Conservation (phyloP, 2,797 vertebrate genomes). For the Gymnocypris eckloni region DNA sequence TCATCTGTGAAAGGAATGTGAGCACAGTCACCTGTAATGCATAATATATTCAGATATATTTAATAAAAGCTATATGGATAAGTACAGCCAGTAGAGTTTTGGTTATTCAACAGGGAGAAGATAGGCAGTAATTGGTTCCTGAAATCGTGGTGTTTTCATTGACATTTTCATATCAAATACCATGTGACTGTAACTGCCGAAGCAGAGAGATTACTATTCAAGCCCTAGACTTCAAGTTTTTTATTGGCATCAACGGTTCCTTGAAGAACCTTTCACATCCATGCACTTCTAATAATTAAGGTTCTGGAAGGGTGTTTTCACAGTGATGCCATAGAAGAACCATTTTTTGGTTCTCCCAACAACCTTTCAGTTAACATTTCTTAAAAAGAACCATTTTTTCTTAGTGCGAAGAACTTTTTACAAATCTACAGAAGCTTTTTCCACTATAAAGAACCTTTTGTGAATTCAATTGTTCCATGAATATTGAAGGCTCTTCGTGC, state of each 20-base stretch:
- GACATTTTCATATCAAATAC: background rate
- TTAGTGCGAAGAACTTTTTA: background rate
- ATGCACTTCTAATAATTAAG: background rate
- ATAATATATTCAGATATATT: conserved; percentile 7
- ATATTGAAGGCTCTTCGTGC: background rate
- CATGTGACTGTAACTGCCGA: background rate
- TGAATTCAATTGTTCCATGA: background rate
- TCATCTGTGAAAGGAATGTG: background rate
- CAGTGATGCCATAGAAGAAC: background rate
- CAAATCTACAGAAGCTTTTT: background rate
- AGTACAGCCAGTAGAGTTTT: background rate
- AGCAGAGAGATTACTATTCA: background rate
- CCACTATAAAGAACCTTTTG: background rate
- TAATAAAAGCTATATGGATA: background rate
- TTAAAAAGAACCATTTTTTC: background rate
- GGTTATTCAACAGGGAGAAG: background rate
- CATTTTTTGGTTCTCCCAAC: background rate
- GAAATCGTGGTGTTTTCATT: background rate
- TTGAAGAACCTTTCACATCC: background rate
- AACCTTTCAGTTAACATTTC: background rate
- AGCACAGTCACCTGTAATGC: background rate
- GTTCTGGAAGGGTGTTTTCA: background rate
- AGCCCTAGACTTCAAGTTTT: background rate
- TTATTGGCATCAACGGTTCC: background rate
- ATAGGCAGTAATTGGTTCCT: background rate